These are phyloP conservation scores for Cyaniris semiargus DNA, from an alignment of 2,888 invertebrate species.

Conservation along the genomic window DNA sequence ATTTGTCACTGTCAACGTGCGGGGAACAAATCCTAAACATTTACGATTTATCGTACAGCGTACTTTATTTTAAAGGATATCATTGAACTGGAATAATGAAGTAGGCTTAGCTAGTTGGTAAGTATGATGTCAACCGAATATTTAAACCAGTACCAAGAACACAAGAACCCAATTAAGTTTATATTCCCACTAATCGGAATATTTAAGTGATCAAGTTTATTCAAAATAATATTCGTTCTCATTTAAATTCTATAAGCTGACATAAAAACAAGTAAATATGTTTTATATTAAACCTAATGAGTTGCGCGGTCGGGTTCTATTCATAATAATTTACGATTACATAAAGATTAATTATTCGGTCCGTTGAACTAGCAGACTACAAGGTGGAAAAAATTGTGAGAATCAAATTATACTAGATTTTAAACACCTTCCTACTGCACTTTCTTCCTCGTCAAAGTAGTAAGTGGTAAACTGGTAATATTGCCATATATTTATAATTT, in stretches of 20 bases:
- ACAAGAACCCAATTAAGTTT: constrained; percentile 1
- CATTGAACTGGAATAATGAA: not conserved
- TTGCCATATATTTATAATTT: too few species aligned
- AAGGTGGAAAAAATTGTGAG: constrained; percentile 9
- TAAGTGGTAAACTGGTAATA: not conserved
- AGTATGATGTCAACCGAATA: not conserved
- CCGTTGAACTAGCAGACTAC: constrained; percentile 17
- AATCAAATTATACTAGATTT: constrained; percentile 16
- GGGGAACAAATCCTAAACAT: not conserved
- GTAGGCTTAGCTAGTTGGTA: not conserved
- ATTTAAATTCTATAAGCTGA: not conserved
- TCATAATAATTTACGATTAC: constrained; percentile 21
- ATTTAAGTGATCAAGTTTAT: not conserved
- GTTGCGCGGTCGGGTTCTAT: constrained; percentile 4
- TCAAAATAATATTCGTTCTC: not conserved
- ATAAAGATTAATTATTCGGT: constrained; percentile 11
- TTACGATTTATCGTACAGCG: too few species aligned
- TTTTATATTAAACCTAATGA: constrained; percentile 14
- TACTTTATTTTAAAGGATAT: not conserved
- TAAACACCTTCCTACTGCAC: constrained; percentile 2
- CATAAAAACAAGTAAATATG: not conserved
- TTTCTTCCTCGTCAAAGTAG: not conserved
- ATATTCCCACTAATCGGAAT: not conserved
- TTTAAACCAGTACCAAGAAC: not conserved
- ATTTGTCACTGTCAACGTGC: constrained; percentile 41